phyloP scores from a whole-genome alignment of 2,888 invertebrate genomes.

The Parochlus steinenii region DNA sequence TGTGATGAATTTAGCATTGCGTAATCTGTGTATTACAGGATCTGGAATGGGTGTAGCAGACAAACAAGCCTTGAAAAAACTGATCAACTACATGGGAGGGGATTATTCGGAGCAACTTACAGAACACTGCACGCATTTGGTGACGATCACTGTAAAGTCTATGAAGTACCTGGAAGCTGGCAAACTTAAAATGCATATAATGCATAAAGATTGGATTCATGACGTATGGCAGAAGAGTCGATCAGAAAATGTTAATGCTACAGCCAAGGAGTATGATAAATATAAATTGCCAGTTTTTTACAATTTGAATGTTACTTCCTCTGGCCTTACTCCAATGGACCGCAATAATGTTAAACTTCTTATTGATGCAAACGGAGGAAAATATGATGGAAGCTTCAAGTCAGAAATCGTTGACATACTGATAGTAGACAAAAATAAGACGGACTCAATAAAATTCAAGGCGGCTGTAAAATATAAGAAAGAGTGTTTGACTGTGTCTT shows the following conservation, averaged over 20 bases:
- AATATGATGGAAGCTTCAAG: constrained; percentile 32
- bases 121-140: constrained; percentile 58
- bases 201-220: constrained; percentile 64
- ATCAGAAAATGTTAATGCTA: constrained; percentile 40
- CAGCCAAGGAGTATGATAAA: constrained; percentile 47
- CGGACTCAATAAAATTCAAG: constrained; percentile 25
- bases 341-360: constrained; percentile 41
- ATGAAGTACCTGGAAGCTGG: constrained; percentile 43
- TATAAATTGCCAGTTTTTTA: constrained; percentile 52
- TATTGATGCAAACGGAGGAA: constrained; percentile 57
- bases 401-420: constrained; percentile 22
- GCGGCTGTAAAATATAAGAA: constrained; percentile 28
- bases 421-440: constrained; percentile 24
- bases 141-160: constrained; percentile 59
- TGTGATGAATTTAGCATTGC: constrained; percentile 69
- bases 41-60: constrained; percentile 39
- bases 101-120: constrained; percentile 45
- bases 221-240: constrained; percentile 63
- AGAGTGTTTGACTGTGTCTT: constrained; percentile 48
- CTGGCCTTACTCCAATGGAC: constrained; percentile 42
- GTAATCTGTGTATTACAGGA: constrained; percentile 46
- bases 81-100: constrained; percentile 64
- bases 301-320: constrained; percentile 60
- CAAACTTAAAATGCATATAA: constrained; percentile 40
- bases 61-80: constrained; percentile 41